These are phyloP conservation scores for Drosophila phalerata DNA, from an alignment of 2,888 invertebrate species.

Conservation along the genomic window DNA sequence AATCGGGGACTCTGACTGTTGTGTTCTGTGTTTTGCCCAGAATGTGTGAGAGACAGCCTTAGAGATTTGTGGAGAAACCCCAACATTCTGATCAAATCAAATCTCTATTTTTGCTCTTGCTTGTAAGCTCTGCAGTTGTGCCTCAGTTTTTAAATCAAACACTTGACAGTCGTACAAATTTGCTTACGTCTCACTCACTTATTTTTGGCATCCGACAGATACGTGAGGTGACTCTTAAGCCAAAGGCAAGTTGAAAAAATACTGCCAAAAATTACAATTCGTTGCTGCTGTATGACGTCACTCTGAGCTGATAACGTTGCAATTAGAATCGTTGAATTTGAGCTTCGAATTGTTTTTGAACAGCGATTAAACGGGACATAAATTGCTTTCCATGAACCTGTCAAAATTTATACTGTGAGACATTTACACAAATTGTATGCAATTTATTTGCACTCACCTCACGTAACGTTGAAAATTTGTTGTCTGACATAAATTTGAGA, in stretches of 20 bases:
- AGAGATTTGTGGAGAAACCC: constrained; percentile 36
- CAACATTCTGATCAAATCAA: constrained; percentile 21
- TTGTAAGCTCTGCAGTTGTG: constrained; percentile 16
- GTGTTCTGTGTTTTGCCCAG: constrained; percentile 41
- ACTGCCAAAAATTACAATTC: constrained; percentile 29
- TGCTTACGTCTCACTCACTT: constrained; percentile 19
- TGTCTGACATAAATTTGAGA: constrained; percentile 36
- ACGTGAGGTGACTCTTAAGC: constrained; percentile 38
- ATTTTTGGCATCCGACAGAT: constrained; percentile 33
- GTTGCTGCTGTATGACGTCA: constrained; percentile 13
- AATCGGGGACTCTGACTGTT: constrained; percentile 4
- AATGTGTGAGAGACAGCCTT: constrained; percentile 10
- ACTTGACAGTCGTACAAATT: constrained; percentile 27
- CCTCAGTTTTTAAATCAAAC: constrained; percentile 26
- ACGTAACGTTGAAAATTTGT: constrained; percentile 48
- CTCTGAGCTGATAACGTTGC: constrained; percentile 11
- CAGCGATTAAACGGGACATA: constrained; percentile 49
- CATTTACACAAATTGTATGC: not conserved
- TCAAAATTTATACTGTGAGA: not conserved
- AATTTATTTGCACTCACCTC: constrained; percentile 33
- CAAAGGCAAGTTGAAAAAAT: constrained; percentile 6
- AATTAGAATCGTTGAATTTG: constrained; percentile 14
- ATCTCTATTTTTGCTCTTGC: not conserved
- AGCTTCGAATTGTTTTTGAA: constrained; percentile 5
- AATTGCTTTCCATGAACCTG: constrained; percentile 53